Conservation (phyloP, 2,888 invertebrate genomes). For the Ornithoptera alexandrae region DNA sequence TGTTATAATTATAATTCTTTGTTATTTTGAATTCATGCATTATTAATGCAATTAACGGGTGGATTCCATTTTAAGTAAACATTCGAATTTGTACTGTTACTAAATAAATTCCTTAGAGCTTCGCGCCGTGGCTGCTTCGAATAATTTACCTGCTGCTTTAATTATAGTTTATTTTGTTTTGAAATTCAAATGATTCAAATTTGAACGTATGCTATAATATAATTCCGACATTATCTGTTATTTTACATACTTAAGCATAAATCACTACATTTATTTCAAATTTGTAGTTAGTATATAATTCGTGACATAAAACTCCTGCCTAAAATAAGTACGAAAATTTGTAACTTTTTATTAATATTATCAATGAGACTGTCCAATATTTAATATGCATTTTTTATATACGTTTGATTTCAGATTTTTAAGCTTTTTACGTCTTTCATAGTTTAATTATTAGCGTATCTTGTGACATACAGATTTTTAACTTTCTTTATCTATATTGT, state of each 20-base stretch:
- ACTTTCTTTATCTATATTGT: no score
- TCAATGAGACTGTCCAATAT: no score
- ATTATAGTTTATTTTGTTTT: slow-evolving; percentile 19
- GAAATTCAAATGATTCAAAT: slow-evolving; percentile 30
- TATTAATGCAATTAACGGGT: slow-evolving; percentile 29
- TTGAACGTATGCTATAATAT: slow-evolving; percentile 11
- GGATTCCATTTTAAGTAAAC: slow-evolving; percentile 25
- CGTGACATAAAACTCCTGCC: no score
- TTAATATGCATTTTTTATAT: no score
- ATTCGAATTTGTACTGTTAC: slow-evolving; percentile 28
- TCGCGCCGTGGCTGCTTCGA: slow-evolving; percentile 21
- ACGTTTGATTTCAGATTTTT: no score
- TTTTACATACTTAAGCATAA: not conserved
- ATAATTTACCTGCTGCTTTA: slow-evolving; percentile 28
- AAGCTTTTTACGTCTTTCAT: no score
- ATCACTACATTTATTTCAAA: no score
- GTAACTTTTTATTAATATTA: no score
- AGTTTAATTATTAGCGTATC: no score
- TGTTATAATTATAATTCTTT: slow-evolving; percentile 8
- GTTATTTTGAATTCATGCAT: slow-evolving; percentile 23
- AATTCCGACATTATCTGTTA: slow-evolving; percentile 7
- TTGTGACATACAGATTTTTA: no score
- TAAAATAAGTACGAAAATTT: no score
- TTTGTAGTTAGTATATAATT: no score
- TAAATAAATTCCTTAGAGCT: slow-evolving; percentile 27